Evolutionary conservation across 1,140 invertebrate species (phyloP).

Genomic region (Rhopalosiphum padi): DNA sequence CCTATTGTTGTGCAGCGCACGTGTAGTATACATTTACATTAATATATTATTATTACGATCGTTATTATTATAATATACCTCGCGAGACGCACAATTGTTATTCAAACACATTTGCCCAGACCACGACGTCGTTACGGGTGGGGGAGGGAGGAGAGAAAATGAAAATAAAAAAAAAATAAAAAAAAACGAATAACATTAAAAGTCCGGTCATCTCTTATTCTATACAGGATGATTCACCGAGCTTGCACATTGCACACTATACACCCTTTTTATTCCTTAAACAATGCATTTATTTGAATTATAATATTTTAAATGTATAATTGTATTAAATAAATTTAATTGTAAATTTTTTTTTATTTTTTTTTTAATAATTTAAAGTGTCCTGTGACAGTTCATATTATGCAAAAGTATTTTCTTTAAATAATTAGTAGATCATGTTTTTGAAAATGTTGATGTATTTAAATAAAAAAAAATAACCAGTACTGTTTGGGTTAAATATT

Average conservation of each 20-base stretch:
- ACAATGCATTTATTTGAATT: not conserved
- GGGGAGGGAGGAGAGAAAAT: not conserved
- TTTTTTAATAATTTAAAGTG: too few relatives aligned
- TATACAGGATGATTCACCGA: not conserved
- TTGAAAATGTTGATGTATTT: too few relatives aligned
- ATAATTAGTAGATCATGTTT: not conserved
- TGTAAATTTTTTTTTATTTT: too few relatives aligned
- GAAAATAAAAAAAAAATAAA: not conserved
- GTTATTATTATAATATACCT: not conserved
- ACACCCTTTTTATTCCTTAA: not conserved
- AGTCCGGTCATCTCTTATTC: not conserved
- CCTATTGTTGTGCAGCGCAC: not conserved
- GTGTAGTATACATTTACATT: not conserved
- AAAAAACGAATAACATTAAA: not conserved
- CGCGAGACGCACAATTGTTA: not conserved
- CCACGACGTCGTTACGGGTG: not conserved
- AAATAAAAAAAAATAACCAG: too few relatives aligned
- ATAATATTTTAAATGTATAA: not conserved
- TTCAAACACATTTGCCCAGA: slow-evolving; percentile 8
- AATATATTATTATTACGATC: slow-evolving; percentile 7
- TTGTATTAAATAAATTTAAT: too few relatives aligned
- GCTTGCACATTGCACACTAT: not conserved
- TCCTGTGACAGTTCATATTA: too few relatives aligned
- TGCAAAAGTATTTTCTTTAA: too few relatives aligned
- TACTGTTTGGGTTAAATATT: too few relatives aligned